A percentile compares a stretch with the other conserved stretches of the same genome.
Conservation (phyloP, 2,888 invertebrate species). For the Drosophila planitibia region DNA sequence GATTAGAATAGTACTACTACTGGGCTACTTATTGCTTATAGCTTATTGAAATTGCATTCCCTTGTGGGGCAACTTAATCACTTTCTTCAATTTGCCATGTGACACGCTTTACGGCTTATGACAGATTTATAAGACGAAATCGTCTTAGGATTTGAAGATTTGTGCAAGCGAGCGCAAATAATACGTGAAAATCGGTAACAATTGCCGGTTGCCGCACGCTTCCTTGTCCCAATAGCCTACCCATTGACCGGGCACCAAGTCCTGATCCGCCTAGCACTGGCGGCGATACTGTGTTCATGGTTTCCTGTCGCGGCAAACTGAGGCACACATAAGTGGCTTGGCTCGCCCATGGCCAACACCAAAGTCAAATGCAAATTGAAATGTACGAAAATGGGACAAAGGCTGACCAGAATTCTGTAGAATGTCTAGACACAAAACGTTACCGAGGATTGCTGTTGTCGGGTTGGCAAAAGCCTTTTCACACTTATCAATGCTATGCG, state of each 20-base stretch:
- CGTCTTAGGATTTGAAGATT: conserved; percentile 66
- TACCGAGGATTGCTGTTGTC: conserved; percentile 42
- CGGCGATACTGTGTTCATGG: conserved; percentile 5
- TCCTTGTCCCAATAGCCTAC: conserved; percentile 28
- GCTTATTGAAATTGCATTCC: conserved; percentile 7
- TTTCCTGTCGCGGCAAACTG: conserved; percentile 53
- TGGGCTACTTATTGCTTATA: not conserved
- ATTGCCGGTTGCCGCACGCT: conserved; percentile 57
- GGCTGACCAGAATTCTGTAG: conserved; percentile 45
- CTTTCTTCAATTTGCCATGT: conserved; percentile 83
- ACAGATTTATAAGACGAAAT: conserved; percentile 76
- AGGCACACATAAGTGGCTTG: conserved; percentile 75
- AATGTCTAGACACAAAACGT: conserved; percentile 49
- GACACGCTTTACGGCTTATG: conserved; percentile 84
- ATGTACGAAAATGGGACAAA: conserved; percentile 61
- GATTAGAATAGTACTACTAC: not conserved
- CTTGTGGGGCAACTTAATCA: conserved; percentile 25
- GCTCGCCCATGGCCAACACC: conserved; percentile 52
- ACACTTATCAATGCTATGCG: conserved; percentile 70
- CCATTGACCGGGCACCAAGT: conserved; percentile 39
- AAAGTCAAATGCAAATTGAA: conserved; percentile 85
- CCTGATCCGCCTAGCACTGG: conserved; percentile 53
- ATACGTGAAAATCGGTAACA: conserved; percentile 63
- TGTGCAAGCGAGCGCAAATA: conserved; percentile 60
- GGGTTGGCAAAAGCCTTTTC: conserved; percentile 77